These are phyloP conservation scores for Pseudomyrmex gracilis DNA, from an alignment of 1,140 invertebrate genomes.

Conservation along the genomic window DNA sequence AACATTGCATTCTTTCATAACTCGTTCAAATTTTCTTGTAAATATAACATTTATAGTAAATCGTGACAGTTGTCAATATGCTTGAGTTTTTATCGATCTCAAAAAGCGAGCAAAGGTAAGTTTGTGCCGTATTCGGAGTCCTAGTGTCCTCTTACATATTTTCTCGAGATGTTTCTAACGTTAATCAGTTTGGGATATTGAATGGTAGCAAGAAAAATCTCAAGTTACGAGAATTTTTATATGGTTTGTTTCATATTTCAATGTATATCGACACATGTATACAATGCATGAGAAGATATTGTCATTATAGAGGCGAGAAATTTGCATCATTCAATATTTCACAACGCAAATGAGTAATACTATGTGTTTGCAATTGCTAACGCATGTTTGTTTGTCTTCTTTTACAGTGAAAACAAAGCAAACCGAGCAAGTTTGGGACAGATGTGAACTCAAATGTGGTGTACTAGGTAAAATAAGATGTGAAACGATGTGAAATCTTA, in stretches of 20 bases:
- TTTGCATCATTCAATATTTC: conserved; percentile 50
- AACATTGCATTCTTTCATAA: conserved; percentile 45
- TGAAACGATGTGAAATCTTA: conserved; percentile 56
- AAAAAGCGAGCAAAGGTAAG: conserved; percentile 72
- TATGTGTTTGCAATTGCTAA: background rate
- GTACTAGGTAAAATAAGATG: conserved; percentile 67
- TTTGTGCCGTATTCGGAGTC: conserved; percentile 77
- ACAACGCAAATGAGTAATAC: background rate
- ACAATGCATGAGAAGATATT: background rate
- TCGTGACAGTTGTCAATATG: conserved; percentile 15
- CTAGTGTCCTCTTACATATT: conserved; percentile 61
- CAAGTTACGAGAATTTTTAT: no score
- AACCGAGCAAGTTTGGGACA: conserved; percentile 66
- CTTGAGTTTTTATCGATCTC: conserved; percentile 28
- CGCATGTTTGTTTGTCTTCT: conserved; percentile 31
- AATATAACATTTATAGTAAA: conserved; percentile 6
- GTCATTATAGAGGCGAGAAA: background rate
- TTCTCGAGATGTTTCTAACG: conserved; percentile 45
- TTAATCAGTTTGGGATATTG: background rate
- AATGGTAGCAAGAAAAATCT: background rate
- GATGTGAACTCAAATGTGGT: conserved; percentile 78
- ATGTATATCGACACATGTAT: background rate
- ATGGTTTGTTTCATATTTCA: no score
- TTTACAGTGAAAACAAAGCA: conserved; percentile 82
- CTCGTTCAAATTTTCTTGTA: conserved; percentile 39